Evolutionary conservation across 2,113 vertebrate species (phyloP).

Genomic region (Vimba vimba): DNA sequence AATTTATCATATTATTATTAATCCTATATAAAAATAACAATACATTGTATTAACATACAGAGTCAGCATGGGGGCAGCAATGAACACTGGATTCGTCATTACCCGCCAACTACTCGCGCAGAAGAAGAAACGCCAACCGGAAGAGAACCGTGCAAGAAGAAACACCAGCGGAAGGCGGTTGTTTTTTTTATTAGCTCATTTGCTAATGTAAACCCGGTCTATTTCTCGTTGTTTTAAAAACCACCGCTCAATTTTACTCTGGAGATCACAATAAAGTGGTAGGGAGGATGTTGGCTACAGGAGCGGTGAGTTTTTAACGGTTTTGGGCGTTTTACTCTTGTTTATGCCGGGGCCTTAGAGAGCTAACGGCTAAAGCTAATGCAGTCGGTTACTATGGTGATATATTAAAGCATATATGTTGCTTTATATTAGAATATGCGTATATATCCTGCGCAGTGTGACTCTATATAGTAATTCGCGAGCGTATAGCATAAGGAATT

Average conservation of each 20-base stretch:
- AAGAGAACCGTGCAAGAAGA: not conserved
- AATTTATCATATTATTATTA: not conserved
- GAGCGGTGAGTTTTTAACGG: conserved; percentile 68
- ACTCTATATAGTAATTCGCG: not conserved
- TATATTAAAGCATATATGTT: not conserved
- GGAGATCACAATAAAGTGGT: conserved; percentile 35
- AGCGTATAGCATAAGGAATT: not conserved
- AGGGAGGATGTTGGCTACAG: conserved; percentile 77
- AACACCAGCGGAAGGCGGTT: not conserved
- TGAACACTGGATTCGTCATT: not conserved
- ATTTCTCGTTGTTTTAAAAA: conserved; percentile 36
- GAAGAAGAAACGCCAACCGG: not conserved
- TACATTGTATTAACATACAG: not conserved
- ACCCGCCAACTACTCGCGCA: not conserved
- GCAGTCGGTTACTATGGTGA: conserved; percentile 19
- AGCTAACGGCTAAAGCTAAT: conserved; percentile 6
- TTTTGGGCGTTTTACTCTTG: not conserved
- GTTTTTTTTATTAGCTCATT: not conserved
- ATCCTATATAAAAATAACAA: too few species aligned
- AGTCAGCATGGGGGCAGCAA: not conserved
- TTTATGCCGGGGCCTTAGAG: not conserved
- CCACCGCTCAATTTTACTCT: not conserved
- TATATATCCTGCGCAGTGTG: not conserved
- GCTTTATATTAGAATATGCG: not conserved
- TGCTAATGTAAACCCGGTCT: conserved; percentile 40